A percentile compares a stretch with the other conserved stretches of the same genome.
These are phyloP conservation scores for Gobionotothen gibberifrons DNA, from an alignment of 2,797 vertebrate species.

Conservation along the genomic window DNA sequence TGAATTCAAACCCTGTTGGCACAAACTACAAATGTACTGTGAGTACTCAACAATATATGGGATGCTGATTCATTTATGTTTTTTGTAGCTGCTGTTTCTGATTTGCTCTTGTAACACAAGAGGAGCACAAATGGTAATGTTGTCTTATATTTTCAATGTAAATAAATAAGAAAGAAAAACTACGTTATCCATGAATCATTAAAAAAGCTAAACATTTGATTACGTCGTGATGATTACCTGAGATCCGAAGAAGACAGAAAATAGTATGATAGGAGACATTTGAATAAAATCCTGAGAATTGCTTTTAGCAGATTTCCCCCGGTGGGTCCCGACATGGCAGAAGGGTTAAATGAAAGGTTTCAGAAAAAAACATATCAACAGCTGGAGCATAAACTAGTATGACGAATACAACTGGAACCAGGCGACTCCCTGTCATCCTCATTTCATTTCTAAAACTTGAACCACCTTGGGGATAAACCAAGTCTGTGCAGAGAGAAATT, in stretches of 20 bases:
- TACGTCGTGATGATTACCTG: no score
- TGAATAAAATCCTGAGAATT: not conserved
- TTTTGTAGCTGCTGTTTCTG: no score
- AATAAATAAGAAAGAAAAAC: no score
- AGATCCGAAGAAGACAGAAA: not conserved
- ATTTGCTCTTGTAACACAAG: no score
- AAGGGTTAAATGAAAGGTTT: slow-evolving; percentile 18
- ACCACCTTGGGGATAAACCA: not conserved
- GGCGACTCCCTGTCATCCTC: not conserved
- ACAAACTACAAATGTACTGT: no score
- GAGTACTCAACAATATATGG: no score
- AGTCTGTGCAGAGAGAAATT: not conserved
- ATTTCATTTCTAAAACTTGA: slow-evolving; percentile 13
- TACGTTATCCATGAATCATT: no score
- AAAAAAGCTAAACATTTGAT: no score
- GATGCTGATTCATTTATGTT: no score
- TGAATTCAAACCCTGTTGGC: no score
- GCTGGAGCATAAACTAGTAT: not conserved
- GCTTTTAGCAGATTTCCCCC: not conserved
- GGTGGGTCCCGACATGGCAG: not conserved
- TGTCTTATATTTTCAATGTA: no score
- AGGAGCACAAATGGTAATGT: no score
- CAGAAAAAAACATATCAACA: slow-evolving; percentile 11
- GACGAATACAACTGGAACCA: not conserved
- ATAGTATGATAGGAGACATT: not conserved